These are phyloP conservation scores for Pelosia muscerda DNA, from an alignment of 2,888 invertebrate species.

Conservation along the genomic window DNA sequence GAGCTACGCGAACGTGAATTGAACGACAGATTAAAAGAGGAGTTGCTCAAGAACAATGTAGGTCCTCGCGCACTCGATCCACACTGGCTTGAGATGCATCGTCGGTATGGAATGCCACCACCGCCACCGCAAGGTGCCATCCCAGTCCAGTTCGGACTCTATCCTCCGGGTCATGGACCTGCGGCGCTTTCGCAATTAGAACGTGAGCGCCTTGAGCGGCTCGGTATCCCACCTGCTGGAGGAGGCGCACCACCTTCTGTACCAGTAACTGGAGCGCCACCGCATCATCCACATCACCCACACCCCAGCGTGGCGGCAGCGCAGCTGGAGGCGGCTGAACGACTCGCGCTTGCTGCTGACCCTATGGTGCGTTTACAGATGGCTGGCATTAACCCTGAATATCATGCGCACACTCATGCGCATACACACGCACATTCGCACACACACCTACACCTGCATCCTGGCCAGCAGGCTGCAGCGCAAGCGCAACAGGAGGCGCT, in stretches of 20 bases:
- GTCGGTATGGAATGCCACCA: constrained; percentile 90
- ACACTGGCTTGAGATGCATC: constrained; percentile 96
- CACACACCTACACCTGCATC: constrained; percentile 93
- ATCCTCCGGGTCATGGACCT: constrained; percentile 90
- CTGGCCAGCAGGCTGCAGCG: constrained; percentile 90
- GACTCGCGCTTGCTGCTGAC: constrained; percentile 94
- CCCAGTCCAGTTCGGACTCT: constrained; percentile 91
- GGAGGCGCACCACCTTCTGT: constrained; percentile 82
- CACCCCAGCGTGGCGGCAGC: constrained; percentile 85
- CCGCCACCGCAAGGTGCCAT: constrained; percentile 89
- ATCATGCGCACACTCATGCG: constrained; percentile 97
- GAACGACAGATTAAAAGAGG: constrained; percentile 95
- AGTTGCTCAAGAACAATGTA: constrained; percentile 91
- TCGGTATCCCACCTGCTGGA: constrained; percentile 91
- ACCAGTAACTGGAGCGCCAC: constrained; percentile 84
- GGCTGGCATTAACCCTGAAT: constrained; percentile 95
- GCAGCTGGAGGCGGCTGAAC: constrained; percentile 91
- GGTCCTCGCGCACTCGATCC: constrained; percentile 91
- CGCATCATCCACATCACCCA: constrained; percentile 87
- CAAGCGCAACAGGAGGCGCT: constrained; percentile 89
- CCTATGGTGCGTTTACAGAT: constrained; percentile 97
- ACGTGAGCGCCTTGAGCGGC: constrained; percentile 93
- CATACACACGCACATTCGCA: constrained; percentile 97
- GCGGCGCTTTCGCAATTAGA: constrained; percentile 93
- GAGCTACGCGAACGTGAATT: constrained; percentile 93